These are phyloP conservation scores for Tupaia tana DNA, from an alignment of 2,113 vertebrate species.

Conservation along the genomic window DNA sequence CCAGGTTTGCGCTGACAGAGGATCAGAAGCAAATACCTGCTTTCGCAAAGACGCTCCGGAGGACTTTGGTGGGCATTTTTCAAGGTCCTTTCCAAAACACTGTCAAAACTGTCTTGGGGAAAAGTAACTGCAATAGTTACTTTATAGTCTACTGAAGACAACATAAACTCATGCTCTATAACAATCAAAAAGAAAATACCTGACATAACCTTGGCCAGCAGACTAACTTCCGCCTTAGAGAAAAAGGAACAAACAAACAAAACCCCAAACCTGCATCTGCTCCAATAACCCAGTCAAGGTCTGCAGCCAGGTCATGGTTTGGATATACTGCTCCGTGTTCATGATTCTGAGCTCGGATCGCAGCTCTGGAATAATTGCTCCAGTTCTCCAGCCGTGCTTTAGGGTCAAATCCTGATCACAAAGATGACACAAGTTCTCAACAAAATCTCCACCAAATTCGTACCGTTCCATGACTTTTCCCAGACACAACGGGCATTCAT, in stretches of 20 bases:
- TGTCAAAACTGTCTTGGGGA: neutral
- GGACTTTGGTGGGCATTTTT: rapidly evolving
- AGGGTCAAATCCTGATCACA: slow-evolving; percentile 94
- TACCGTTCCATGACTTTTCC: neutral
- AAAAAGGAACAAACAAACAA: neutral
- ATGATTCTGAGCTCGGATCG: slow-evolving; percentile 97
- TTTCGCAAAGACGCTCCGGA: neutral
- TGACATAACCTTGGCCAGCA: neutral
- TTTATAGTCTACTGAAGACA: neutral
- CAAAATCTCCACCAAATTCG: slow-evolving; percentile 9
- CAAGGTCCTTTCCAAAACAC: neutral
- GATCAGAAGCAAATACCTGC: neutral
- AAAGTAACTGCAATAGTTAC: neutral
- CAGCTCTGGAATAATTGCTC: slow-evolving; percentile 97
- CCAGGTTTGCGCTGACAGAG: neutral
- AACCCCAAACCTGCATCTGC: slow-evolving; percentile 94
- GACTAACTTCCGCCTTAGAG: neutral
- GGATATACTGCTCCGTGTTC: slow-evolving; percentile 95
- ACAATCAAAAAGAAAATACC: neutral
- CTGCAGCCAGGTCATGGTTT: slow-evolving; percentile 96
- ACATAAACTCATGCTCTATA: neutral
- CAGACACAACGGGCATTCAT: neutral
- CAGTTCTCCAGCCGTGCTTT: slow-evolving; percentile 98
- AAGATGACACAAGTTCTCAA: slow-evolving; percentile 60
- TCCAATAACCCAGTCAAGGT: slow-evolving; percentile 95